phyloP scores from a whole-genome alignment of 2,888 invertebrate species.

The Merodon equestris region DNA sequence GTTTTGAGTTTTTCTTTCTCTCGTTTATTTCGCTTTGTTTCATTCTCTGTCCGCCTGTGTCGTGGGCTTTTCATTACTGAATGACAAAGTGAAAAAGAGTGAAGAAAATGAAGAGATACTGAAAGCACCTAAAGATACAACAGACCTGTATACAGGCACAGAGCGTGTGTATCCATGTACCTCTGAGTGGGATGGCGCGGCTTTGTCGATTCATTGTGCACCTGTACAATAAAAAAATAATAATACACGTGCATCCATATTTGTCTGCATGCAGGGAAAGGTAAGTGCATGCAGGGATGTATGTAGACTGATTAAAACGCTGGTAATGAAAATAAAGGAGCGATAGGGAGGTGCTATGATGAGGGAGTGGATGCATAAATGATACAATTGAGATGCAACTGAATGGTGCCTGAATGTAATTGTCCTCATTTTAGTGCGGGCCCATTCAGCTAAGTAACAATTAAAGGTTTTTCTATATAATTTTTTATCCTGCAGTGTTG shows the following conservation, averaged over 20 bases:
- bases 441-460: conserved; percentile 65
- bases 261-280: not conserved
- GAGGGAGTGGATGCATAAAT: conserved; percentile 25
- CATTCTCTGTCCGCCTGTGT: too few relatives aligned
- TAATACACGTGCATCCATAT: not conserved
- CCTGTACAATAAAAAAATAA: conserved; percentile 26
- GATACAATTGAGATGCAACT: conserved; percentile 61
- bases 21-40: conserved; percentile 1
- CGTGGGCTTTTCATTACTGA: conserved; percentile 61
- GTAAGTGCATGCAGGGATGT: conserved; percentile 6
- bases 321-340: conserved; percentile 60
- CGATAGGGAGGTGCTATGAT: conserved; percentile 19
- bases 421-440: conserved; percentile 63
- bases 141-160: not conserved
- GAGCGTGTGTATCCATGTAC: not conserved
- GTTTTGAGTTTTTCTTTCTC: conserved; percentile 39
- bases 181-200: conserved; percentile 44
- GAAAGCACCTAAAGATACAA: conserved; percentile 56
- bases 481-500: not conserved
- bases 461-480: conserved; percentile 44
- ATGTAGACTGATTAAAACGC: conserved; percentile 57
- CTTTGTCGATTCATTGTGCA: conserved; percentile 53
- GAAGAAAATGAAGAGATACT: conserved; percentile 53
- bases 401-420: conserved; percentile 64
- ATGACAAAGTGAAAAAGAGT: conserved; percentile 51